Percentiles rank a stretch among this genome's conserved stretches.
These are phyloP conservation scores for Gonatopus flavifemur DNA, from an alignment of 1,140 invertebrate species.

Conservation along the genomic window DNA sequence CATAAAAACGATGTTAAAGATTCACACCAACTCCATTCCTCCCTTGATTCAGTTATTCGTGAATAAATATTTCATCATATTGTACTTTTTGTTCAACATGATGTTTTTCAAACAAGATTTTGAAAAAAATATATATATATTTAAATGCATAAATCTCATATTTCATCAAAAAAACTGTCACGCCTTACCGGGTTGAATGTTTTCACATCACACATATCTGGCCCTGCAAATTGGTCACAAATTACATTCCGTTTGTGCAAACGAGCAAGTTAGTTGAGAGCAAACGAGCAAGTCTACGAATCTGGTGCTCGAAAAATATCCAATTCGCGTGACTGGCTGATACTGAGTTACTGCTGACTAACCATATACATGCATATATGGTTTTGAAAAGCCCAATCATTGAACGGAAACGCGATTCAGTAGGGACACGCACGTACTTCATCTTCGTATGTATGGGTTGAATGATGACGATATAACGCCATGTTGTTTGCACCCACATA, in stretches of 20 bases:
- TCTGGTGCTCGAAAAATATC: slow-evolving; percentile 24
- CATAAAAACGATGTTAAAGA: neutral
- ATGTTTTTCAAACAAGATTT: no score
- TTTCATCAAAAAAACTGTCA: no score
- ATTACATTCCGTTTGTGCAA: slow-evolving; percentile 21
- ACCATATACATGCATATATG: no score
- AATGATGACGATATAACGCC: slow-evolving; percentile 44
- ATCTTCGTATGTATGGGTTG: no score
- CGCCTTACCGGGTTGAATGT: no score
- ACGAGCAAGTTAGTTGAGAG: no score
- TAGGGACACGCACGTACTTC: slow-evolving; percentile 28
- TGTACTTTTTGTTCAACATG: no score
- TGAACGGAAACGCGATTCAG: slow-evolving; percentile 1
- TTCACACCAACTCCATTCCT: neutral
- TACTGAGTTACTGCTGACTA: slow-evolving; percentile 11
- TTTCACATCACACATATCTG: neutral
- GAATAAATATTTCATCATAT: no score
- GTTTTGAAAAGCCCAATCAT: slow-evolving; percentile 17
- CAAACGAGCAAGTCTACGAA: slow-evolving; percentile 17
- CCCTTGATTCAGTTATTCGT: neutral
- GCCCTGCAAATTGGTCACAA: slow-evolving; percentile 18
- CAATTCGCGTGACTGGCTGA: slow-evolving; percentile 13
- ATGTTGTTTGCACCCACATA: no score
- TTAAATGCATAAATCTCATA: no score
- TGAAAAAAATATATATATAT: no score